Base-by-base conservation (phyloP, 2,113 vertebrate species). In the Delphinapterus leucas region DNA sequence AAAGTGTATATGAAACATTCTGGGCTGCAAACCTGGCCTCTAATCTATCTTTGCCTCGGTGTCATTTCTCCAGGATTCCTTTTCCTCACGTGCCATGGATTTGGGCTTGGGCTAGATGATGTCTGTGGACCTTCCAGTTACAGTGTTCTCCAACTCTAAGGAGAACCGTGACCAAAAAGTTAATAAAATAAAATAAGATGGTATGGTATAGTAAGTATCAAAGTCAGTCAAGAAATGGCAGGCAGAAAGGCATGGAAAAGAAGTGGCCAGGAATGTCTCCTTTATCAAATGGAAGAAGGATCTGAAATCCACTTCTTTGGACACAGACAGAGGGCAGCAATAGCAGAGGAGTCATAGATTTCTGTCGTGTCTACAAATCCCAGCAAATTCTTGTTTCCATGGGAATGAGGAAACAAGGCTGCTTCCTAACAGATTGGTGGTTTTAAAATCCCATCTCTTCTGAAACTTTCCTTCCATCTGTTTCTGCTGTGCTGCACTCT, bases 381-480 rank as follows among this genome's bases (percentile, higher is more conserved):
- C 44, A 28, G 79, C 12, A 23, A 73, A 38, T 60, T 60, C 63
- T 55, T 55, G n/a, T 90, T 93, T 95, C 74, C 33, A 70, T 84
- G 84, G 80, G 71, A 97, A 96, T 83, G 26, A 93, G 94, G 55
- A 90, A 96, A 71, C 25, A 86, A 74, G 76, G 44, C 26, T 89
- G 55, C n/a, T 77, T 95, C 71, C 61, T 74, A 92, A 93, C 68
- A 93, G n/a, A 82, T n/a, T 55, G 47, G 38, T 71, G 36, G 49
- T 88, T 97, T 93, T 90, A 67, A 88, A 88, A 63, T n/a, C 53
- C 53, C 67, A 53, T 41, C 31, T 81, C 65, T 86, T 90, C 41
- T 2, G 21, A 88, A 95, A 88, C 55, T 96, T 87, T 87, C 53
- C 61, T 84, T 85, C 85, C 67, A 41, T 77, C 88, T 84, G 76